Conservation (phyloP, 2,888 invertebrate species). For the Strigamia transsilvanica region DNA sequence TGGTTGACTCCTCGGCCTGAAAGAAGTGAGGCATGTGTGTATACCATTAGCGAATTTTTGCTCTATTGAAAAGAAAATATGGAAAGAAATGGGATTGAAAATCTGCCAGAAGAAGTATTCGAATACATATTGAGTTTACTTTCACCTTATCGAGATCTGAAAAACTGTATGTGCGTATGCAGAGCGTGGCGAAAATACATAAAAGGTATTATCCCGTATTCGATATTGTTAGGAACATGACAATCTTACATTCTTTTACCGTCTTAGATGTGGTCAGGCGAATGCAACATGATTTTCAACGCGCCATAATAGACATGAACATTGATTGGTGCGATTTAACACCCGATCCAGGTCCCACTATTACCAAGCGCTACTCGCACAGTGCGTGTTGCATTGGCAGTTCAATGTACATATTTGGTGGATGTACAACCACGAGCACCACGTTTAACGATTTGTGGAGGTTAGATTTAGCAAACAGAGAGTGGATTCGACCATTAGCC, state of each 20-base stretch:
- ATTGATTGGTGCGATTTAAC: slow-evolving; percentile 71
- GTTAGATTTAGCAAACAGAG: slow-evolving; percentile 83
- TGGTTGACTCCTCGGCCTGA: background rate
- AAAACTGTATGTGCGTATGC: slow-evolving; percentile 84
- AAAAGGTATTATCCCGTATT: slow-evolving; percentile 72
- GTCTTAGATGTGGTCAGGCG: slow-evolving; percentile 79
- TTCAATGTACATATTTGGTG: slow-evolving; percentile 94
- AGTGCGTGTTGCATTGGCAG: slow-evolving; percentile 74
- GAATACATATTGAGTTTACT: slow-evolving; percentile 89
- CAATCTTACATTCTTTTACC: slow-evolving; percentile 58
- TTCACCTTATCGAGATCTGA: slow-evolving; percentile 89
- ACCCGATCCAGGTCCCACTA: slow-evolving; percentile 74
- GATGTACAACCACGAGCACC: slow-evolving; percentile 91
- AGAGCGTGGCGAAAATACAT: slow-evolving; percentile 86
- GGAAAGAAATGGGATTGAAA: slow-evolving; percentile 65
- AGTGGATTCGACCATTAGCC: slow-evolving; percentile 84
- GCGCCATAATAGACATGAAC: slow-evolving; percentile 79
- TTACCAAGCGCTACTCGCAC: slow-evolving; percentile 91
- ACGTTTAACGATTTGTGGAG: slow-evolving; percentile 97
- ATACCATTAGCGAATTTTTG: background rate
- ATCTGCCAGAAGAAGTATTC: slow-evolving; percentile 90
- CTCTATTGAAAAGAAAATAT: background rate
- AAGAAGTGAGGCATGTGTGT: background rate
- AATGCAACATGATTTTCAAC: slow-evolving; percentile 76
- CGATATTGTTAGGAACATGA: background rate